Conservation (phyloP, 2,888 invertebrate species). For the Boloria selene region DNA sequence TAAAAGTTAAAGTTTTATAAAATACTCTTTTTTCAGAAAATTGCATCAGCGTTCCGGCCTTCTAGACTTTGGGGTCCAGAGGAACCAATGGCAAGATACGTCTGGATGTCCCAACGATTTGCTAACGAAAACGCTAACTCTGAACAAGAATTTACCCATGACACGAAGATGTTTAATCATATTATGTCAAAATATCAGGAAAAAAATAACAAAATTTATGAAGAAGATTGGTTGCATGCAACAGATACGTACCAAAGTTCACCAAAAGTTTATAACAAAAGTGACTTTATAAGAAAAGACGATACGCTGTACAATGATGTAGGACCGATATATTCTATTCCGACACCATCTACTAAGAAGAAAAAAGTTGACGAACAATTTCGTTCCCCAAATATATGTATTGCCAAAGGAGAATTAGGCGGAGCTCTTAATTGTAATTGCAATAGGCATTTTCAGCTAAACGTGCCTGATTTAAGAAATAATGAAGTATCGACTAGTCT, state of each 20-base stretch:
- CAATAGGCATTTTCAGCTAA: constrained; percentile 73
- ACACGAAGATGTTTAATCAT: constrained; percentile 60
- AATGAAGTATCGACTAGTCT: constrained; percentile 71
- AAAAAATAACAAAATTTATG: constrained; percentile 55
- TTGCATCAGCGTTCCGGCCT: constrained; percentile 69
- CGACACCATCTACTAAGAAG: constrained; percentile 56
- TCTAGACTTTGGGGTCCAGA: constrained; percentile 77
- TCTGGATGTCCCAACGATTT: constrained; percentile 76
- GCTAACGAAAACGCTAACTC: constrained; percentile 60
- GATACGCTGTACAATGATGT: constrained; percentile 47
- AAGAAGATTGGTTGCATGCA: constrained; percentile 56
- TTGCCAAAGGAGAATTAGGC: constrained; percentile 66
- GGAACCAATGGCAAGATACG: constrained; percentile 72
- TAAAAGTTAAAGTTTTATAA: background rate
- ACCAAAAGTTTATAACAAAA: constrained; percentile 55
- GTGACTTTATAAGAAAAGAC: constrained; percentile 48
- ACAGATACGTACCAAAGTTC: constrained; percentile 56
- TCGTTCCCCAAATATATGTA: constrained; percentile 72
- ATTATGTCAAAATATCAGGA: constrained; percentile 53
- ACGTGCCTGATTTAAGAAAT: constrained; percentile 67
- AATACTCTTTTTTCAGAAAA: constrained; percentile 60
- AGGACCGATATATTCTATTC: constrained; percentile 53
- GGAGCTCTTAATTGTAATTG: constrained; percentile 69
- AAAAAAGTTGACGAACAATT: constrained; percentile 61
- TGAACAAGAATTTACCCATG: constrained; percentile 57